Evolutionary conservation across 2,797 vertebrate genomes (phyloP).

Genomic region (Coregonus sp.): DNA sequence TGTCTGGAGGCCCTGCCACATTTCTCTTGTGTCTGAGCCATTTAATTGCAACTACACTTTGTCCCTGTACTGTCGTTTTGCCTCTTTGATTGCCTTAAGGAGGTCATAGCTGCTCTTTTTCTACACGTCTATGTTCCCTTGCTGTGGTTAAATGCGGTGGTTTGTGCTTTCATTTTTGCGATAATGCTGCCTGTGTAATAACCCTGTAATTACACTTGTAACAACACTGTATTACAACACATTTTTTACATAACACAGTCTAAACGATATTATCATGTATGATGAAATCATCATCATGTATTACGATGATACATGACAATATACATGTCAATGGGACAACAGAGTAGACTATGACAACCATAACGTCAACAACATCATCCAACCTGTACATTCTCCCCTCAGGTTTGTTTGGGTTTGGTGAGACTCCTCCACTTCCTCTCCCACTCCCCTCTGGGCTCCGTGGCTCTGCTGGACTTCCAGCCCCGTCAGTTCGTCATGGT

Average conservation of each 20-base stretch:
- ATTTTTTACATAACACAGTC: neutral
- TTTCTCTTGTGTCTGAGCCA: too few relatives aligned
- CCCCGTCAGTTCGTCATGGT: conserved; percentile 90
- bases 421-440: conserved; percentile 87
- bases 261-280: neutral
- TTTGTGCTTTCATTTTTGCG: too few relatives aligned
- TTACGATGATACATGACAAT: neutral
- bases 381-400: conserved; percentile 33
- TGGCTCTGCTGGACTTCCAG: conserved; percentile 91
- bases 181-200: neutral
- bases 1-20: too few relatives aligned
- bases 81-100: too few relatives aligned
- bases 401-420: conserved; percentile 90
- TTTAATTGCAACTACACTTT: too few relatives aligned
- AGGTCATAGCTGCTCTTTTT: too few relatives aligned
- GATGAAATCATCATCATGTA: neutral
- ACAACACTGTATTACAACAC: neutral
- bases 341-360: neutral
- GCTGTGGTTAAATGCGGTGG: too few relatives aligned
- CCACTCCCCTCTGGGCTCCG: conserved; percentile 85
- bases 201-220: neutral
- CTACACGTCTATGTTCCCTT: too few relatives aligned
- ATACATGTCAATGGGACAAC: neutral
- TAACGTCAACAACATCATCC: neutral
- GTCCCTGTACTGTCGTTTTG: too few relatives aligned